phyloP scores from a whole-genome alignment of 2,888 invertebrate species.

The Sminthurides aquaticus region DNA sequence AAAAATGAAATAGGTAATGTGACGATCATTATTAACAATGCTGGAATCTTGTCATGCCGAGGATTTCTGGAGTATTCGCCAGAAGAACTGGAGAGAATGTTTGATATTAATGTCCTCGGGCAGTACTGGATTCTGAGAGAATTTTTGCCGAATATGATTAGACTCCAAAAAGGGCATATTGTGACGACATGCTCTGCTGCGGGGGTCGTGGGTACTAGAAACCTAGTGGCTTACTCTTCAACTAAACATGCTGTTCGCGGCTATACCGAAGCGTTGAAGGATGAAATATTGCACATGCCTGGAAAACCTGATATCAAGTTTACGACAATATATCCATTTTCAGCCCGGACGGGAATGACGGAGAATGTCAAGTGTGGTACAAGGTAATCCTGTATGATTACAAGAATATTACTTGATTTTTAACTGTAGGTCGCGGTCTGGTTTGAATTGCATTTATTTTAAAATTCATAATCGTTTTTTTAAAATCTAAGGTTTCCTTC shows the following conservation, averaged over 20 bases:
- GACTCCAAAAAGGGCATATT: conserved; percentile 66
- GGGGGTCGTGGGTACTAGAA: conserved; percentile 62
- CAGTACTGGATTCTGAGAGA: conserved; percentile 75
- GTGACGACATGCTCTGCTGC: conserved; percentile 70
- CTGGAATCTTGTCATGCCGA: conserved; percentile 76
- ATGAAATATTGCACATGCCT: conserved; percentile 62
- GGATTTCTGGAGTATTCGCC: conserved; percentile 58
- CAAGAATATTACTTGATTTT: no score
- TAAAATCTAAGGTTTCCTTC: conserved; percentile 57
- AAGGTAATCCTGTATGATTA: conserved; percentile 48
- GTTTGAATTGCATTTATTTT: background rate
- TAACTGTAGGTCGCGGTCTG: no score
- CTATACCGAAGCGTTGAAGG: conserved; percentile 67
- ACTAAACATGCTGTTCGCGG: conserved; percentile 39
- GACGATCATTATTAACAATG: conserved; percentile 74
- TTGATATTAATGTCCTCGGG: conserved; percentile 69
- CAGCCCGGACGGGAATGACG: conserved; percentile 62
- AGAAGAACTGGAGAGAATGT: conserved; percentile 61
- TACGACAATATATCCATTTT: conserved; percentile 75
- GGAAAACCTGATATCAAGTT: conserved; percentile 56
- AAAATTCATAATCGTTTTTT: conserved; percentile 19
- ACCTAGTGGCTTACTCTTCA: conserved; percentile 70
- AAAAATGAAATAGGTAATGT: conserved; percentile 65
- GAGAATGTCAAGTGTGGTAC: conserved; percentile 59
- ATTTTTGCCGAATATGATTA: conserved; percentile 68